Evolutionary conservation across 2,113 vertebrate genomes (phyloP).

Genomic region (Muntiacus muntjak): DNA sequence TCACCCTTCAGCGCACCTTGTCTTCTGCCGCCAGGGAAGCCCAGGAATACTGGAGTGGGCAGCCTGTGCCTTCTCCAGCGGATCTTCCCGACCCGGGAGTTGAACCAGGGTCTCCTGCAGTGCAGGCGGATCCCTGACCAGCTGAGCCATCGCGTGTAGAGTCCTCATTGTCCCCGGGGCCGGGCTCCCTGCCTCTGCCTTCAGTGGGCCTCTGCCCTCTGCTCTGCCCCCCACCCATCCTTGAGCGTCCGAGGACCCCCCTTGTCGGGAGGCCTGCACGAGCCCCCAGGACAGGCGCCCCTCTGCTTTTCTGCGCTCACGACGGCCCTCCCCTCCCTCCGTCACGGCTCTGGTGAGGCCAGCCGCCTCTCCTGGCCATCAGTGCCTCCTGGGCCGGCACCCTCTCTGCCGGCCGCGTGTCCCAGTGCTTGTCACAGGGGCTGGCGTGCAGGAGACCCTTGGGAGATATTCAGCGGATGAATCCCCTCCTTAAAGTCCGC

Average conservation of each 20-base stretch:
- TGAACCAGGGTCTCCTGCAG: neutral
- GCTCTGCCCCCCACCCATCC: neutral
- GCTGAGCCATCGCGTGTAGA: neutral
- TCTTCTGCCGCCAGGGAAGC: neutral
- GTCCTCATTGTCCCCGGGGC: neutral
- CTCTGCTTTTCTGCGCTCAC: neutral
- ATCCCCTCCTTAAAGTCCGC: neutral
- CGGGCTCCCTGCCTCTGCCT: neutral
- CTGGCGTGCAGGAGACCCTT: neutral
- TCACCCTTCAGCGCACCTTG: neutral
- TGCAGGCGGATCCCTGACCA: accelerated
- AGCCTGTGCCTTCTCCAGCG: neutral
- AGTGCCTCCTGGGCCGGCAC: neutral
- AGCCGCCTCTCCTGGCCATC: accelerated
- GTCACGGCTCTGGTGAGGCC: accelerated
- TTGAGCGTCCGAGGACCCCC: neutral
- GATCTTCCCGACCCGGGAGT: neutral
- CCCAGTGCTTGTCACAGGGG: neutral
- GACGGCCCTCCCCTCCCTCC: neutral
- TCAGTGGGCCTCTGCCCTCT: accelerated
- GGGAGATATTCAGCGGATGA: neutral
- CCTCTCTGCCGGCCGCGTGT: accelerated
- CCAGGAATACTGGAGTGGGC: neutral
- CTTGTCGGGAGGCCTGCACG: neutral
- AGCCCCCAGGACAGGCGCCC: neutral